Conservation (phyloP, 2,113 vertebrate species). For the Emydocephalus ijimae region DNA sequence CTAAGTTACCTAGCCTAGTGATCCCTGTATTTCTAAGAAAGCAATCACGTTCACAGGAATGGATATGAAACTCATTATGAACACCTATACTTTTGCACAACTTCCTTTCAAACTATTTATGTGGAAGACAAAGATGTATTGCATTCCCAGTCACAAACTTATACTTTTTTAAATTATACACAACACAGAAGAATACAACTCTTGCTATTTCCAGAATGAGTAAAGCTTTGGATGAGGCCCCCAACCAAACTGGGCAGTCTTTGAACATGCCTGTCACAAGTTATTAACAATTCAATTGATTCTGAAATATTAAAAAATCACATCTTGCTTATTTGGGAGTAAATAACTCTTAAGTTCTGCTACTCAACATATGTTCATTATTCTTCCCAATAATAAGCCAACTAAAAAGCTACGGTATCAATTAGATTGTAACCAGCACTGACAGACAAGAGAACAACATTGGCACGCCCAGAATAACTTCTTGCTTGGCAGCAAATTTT, state of each 20-base stretch:
- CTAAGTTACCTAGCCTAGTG: background rate
- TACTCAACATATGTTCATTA: background rate
- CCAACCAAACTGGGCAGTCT: background rate
- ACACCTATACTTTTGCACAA: background rate
- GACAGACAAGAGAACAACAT: background rate
- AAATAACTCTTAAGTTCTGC: background rate
- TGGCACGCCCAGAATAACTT: background rate
- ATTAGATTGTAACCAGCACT: background rate
- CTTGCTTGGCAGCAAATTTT: background rate
- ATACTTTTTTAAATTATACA: background rate
- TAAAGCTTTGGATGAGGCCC: background rate
- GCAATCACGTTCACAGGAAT: background rate
- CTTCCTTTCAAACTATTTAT: background rate
- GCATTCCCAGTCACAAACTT: background rate
- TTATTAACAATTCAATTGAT: background rate
- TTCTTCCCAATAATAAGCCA: background rate
- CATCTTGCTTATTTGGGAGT: background rate
- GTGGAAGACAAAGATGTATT: background rate
- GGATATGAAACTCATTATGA: background rate
- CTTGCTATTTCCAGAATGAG: background rate
- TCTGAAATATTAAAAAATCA: background rate
- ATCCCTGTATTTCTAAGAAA: background rate
- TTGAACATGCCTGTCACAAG: background rate
- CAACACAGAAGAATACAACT: background rate
- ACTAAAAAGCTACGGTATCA: background rate